Evolutionary conservation across 1,140 invertebrate species (phyloP), one percentile per base, ranked within the genome.

Genomic region (Coboldia fuscipes): DNA sequence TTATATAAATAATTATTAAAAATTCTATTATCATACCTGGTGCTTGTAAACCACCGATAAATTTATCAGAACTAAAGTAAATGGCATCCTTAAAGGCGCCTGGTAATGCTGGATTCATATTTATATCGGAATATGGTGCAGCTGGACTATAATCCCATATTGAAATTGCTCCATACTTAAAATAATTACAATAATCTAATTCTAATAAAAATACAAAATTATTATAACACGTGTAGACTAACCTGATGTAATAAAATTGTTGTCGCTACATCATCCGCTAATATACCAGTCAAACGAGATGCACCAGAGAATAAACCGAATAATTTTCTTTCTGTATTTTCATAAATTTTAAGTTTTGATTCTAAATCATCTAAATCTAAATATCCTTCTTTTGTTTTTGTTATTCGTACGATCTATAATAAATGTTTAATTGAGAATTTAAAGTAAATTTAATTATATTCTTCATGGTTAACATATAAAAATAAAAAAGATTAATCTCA

Each of bases 71-170:
- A 18, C 84, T 84, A 47, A 92, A 85, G 50, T 84, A 89, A 29
- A 92, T 66, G 2, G 83, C 85, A 60, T 93, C 88, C 50, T 92
- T 90, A 50, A 45, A 43, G 10, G 57, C 43, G 7, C 54, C 56
- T 42, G 38, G 48, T 10, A 60, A 42, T 7, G 51, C 56, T 0
- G 85, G 83, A 50, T 92, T 92, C 81, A 92, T 86, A 45, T 88
- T 75, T 39, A 92, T 68, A 26, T 66, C 61, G 1, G 76, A 61
- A 44, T 78, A 81, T 0, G 84, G 81, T 2, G 77, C 85, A 30
- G 80, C 80, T 7, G 81, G 66, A 4, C 83, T 83, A 55, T 85
- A 92, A 56, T 92, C 86, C 83, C 84, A 92, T 44, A 92, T 75
- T 3, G 79, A 72, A 33, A 84, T 62, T 3, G 82, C 84, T 3